Evolutionary conservation across 2,113 vertebrate species (phyloP), one percentile per base, ranked within the genome.

Genomic region (Cyanistes caeruleus): DNA sequence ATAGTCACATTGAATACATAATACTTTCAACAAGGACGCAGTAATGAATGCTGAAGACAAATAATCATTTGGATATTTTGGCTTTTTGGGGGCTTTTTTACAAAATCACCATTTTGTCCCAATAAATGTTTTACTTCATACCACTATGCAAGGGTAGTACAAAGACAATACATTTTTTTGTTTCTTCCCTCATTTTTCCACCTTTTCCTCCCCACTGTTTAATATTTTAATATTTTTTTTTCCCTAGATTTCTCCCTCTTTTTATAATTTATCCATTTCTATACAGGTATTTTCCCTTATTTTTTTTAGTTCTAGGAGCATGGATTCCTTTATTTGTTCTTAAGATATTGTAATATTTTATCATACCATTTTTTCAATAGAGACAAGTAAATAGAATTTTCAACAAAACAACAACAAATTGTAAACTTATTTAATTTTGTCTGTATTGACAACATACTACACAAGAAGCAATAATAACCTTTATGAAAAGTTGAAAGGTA

Each of bases 201-300:
- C 3, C 8, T 53, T 51, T 35, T 13, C 2, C 2, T 20, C 31
- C 5, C 9, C 4, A 19, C 15, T 5, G 0, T 46, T 78, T 41
- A n/a, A 5, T 41, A 2, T 37, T 39, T 43, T 60, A 23, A n/a
- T 43, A 31, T 48, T 55, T 48, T 56, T 28, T 39, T 60, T 75
- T 25, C 8, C 4, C 62, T 49, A 21, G 9, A 35, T 37, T 37
- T 4, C 2, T 18, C 2, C 70, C 5, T 75, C 9, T 79, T 49
- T 76, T 79, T 12, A 18, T 25, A 13, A 19, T 62, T 39, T 65
- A 17, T 70, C 49, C 0, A 28, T 64, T 83, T 79, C 19, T n/a
- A 4, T 46, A 33, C 3, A 20, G 7, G 3, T 23, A 10, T 72
- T 74, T 64, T 46, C 10, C 15, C 5, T 35, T 51, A 31, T 4